Evolutionary conservation across 2,113 vertebrate genomes (phyloP), one percentile per base, ranked within the genome.

Genomic region (Cyprinodon tularosa): DNA sequence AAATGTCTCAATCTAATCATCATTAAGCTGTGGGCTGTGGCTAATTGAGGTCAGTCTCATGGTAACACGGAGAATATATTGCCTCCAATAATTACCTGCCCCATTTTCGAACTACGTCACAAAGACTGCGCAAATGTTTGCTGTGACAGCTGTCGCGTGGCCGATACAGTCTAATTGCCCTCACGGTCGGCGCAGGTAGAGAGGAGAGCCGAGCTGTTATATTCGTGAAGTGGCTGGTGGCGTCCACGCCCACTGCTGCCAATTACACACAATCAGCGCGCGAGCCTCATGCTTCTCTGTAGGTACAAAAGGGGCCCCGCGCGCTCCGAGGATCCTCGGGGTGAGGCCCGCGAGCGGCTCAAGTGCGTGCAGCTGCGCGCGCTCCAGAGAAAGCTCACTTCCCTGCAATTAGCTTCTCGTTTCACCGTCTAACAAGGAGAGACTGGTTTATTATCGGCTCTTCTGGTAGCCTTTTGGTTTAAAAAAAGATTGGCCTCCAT

Each of bases 331-430:
- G 94, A 97, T 96, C 95, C 96, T 95, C 94, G 94, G 96, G 96
- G 95, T 95, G 95, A 96, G 94, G 81, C 87, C 92, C 79, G 85
- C 79, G 73, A 68, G 86, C 63, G 29, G 92, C 95, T 99, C 96
- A 99, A 99, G 98, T 98, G 96, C 94, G 94, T 98, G 97, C 98
- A 99, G 98, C 98, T 99, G 98, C 96, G 95, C 89, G 95, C 92
- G 95, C 95, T 94, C 93, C 93, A 94, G 95, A 94, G 82, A 90
- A 95, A 78, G 85, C 89, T 83, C 94, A 96, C 96, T 93, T 94
- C 94, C 92, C 91, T 85, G 95, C 96, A 98, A 99, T 99, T 99
- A 99, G 93, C 95, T 95, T 92, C 95, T 96, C 95, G 91, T 97
- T 97, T 92, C 95, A 95, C 94, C 96, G 94, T 84, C 84, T 93